Evolutionary conservation across 2,797 vertebrate genomes (phyloP), one percentile per base, ranked within the genome.

Genomic region (Microctenopoma lineatum): DNA sequence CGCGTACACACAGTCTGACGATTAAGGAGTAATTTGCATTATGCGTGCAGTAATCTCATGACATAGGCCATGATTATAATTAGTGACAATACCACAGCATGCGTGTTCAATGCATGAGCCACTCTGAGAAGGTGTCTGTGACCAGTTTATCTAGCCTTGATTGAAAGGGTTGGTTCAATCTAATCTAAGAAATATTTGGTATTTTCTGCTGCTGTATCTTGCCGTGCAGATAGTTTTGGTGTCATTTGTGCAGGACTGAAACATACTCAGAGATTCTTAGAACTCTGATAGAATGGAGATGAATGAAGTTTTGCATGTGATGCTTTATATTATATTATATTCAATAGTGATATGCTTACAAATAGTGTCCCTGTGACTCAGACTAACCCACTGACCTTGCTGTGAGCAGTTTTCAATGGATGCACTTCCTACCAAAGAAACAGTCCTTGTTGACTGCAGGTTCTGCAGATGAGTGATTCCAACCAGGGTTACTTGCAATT

Each of bases 21-120:
- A 83, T 81, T 77, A 74, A 59, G 18, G 5, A 65, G 58, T 73
- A 29, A 84, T 89, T 83, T 87, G 73, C 61, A 79, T 82, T 73
- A 73, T 72, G 57, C 46, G 29, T 38, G 62, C 36, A 39, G 78
- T 79, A 79, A 90, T 87, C 64, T 81, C 70, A 72, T 21, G 73
- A 84, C 66, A 70, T 32, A 77, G 73, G 56, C 64, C 65, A 29
- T 87, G 74, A 88, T 85, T 84, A 84, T 59, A 70, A 51, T 72
- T 57, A 66, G 67, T 73, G 70, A 79, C 73, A 86, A 77, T 68
- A 68, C 66, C 64, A 15, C 46, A 62, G 18, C 66, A 70, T 38
- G 66, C 67, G 75, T 59, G 66, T 72, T 78, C 36, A 83, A 79
- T 79, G 70, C 67, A 83, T 47, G 57, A 72, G 56, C 71, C 56